These are phyloP conservation scores for Sitophilus oryzae DNA, from an alignment of 1,140 invertebrate species.

Conservation along the genomic window DNA sequence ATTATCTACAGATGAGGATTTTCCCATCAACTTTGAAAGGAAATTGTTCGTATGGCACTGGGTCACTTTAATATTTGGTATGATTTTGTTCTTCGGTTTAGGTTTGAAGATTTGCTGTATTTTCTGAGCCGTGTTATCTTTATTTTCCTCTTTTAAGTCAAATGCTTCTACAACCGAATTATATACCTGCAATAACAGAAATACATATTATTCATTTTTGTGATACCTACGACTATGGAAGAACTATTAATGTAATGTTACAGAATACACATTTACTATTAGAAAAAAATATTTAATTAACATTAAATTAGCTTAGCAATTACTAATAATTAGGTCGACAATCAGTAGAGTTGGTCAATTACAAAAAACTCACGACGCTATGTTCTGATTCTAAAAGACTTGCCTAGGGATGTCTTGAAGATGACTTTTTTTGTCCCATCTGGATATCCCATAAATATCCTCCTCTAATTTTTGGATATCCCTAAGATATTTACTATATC, in stretches of 20 bases:
- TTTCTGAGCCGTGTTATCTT: constrained; percentile 29
- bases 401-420: too few relatives aligned
- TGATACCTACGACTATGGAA: too few relatives aligned
- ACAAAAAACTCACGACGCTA: too few relatives aligned
- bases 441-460: too few relatives aligned
- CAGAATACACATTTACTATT: neutral
- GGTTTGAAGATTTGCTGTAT: constrained; percentile 35
- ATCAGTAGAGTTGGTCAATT: too few relatives aligned
- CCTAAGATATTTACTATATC: too few relatives aligned
- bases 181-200: constrained; percentile 42
- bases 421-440: too few relatives aligned
- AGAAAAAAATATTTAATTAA: neutral
- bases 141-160: constrained; percentile 40
- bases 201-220: constrained; percentile 6
- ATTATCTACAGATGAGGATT: constrained; percentile 44
- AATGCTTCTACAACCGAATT: constrained; percentile 47
- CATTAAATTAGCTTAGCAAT: neutral
- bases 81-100: constrained; percentile 31
- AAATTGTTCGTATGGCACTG: constrained; percentile 43
- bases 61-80: constrained; percentile 37
- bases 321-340: neutral
- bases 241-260: neutral
- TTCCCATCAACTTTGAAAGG: constrained; percentile 43
- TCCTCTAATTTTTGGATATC: too few relatives aligned
- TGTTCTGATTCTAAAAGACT: too few relatives aligned